These are phyloP conservation scores for Lordiphosa fenestrarum DNA, from an alignment of 2,888 invertebrate species.

Conservation along the genomic window DNA sequence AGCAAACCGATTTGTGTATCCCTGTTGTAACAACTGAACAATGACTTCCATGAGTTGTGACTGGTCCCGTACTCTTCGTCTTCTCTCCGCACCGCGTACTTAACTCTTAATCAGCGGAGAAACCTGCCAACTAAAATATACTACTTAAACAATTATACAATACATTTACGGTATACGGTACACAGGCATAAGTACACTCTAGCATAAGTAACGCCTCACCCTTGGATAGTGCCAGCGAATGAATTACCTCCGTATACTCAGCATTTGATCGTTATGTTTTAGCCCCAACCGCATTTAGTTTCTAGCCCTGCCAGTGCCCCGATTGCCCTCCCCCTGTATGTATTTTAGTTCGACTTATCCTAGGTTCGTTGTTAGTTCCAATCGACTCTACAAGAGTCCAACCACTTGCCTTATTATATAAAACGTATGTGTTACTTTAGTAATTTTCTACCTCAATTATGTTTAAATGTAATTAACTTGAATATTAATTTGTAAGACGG, in stretches of 20 bases:
- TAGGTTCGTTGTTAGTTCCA: constrained; percentile 62
- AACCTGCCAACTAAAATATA: too few species aligned
- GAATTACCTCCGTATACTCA: constrained; percentile 69
- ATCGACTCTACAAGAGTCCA: constrained; percentile 65
- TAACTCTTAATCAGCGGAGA: too few species aligned
- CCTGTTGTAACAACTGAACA: constrained; percentile 29
- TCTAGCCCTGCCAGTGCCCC: constrained; percentile 16
- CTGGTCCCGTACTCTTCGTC: constrained; percentile 12
- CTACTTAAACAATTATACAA: too few species aligned
- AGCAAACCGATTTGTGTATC: constrained; percentile 10
- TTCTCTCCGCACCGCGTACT: too few species aligned
- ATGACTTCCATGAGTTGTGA: constrained; percentile 37
- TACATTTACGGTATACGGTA: too few species aligned
- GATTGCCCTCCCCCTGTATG: constrained; percentile 19
- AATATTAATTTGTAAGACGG: constrained; percentile 54
- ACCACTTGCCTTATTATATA: constrained; percentile 62
- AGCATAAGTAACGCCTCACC: constrained; percentile 8
- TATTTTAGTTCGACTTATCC: constrained; percentile 43
- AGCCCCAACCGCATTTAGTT: constrained; percentile 19
- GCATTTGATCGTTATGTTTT: constrained; percentile 28
- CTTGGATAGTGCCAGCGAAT: too few species aligned
- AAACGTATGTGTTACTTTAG: constrained; percentile 69
- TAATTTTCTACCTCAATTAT: constrained; percentile 72
- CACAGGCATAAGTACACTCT: too few species aligned
- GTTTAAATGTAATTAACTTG: constrained; percentile 65